Evolutionary conservation across 2,797 vertebrate genomes (phyloP).

Genomic region (Sarcophilus harrisii): DNA sequence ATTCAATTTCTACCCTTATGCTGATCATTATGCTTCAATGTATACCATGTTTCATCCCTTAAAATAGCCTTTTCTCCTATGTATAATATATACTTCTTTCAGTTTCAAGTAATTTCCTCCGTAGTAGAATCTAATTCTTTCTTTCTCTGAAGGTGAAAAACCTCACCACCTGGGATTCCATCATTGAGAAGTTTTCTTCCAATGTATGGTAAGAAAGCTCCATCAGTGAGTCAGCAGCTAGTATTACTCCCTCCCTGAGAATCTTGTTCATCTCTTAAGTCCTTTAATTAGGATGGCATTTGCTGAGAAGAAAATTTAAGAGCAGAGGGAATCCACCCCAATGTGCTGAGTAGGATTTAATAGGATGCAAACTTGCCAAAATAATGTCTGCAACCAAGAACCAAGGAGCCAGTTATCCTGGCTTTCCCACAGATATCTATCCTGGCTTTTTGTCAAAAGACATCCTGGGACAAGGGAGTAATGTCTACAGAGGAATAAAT

Average conservation of each 20-base stretch:
- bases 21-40: background rate
- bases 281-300: background rate
- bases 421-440: background rate
- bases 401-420: constrained; percentile 34
- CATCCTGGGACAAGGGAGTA: background rate
- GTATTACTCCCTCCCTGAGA: constrained; percentile 9
- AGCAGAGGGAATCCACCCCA: constrained; percentile 1
- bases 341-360: background rate
- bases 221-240: background rate
- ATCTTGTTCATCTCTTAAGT: background rate
- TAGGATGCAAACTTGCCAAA: constrained; percentile 14
- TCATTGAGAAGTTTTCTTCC: background rate
- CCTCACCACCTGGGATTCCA: background rate
- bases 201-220: background rate
- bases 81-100: background rate
- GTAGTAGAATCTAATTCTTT: background rate
- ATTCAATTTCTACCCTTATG: background rate
- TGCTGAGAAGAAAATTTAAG: background rate
- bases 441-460: background rate
- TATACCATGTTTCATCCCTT: background rate
- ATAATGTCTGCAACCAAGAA: constrained; percentile 15
- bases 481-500: background rate
- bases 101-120: background rate
- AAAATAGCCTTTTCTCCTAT: background rate
- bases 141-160: constrained; percentile 14